Evolutionary conservation across 1,140 invertebrate species (phyloP), one percentile per base, ranked within the genome.

Genomic region (Andricus grossulariae): DNA sequence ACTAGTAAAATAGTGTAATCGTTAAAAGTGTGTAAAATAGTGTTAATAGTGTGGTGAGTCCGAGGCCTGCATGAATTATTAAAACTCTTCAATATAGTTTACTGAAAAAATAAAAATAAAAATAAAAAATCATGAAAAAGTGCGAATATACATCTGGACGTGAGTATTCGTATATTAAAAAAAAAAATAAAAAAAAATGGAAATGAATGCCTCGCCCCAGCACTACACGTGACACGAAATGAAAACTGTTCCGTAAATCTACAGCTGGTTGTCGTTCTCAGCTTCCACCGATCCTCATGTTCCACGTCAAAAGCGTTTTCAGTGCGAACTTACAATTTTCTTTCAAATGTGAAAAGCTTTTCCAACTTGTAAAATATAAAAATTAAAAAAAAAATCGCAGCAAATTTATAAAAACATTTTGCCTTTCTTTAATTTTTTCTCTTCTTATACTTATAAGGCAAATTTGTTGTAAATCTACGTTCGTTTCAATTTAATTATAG

Each of bases 201-300:
- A 55, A 21, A 60, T 60, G 21, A 60, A 12, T 21, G 55, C 16
- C 32, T 60, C 21, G 55, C 15, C 19, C 3, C 1, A 19, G 21
- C 21, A 60, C 21, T 60, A 32, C 32, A 25, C 11, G 13, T 60
- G 21, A 32, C 51, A 32, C 60, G 73, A 51, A 50, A 71, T 72
- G 32, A 60, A 57, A 60, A 32, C 10, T 60, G 15, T 60, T 60
- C 55, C 19, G 21, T 81, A 75, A 79, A 81, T 81, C 81, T 77
- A 75, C 77, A 79, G 75, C 73, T 79, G 79, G 74, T 81, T 77
- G 79, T 79, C 79, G 71, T 70, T 52, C 54, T 57, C 76, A 52
- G 60, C 71, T 57, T 39, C 73, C 55, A 45, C 51, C 21, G 19
- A 15, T 32, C 11, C 55, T 60, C 55, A 60, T 60, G 12, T 60